Base-by-base conservation (phyloP, 2,113 vertebrate genomes). In the Dendrocopos noguchii region DNA sequence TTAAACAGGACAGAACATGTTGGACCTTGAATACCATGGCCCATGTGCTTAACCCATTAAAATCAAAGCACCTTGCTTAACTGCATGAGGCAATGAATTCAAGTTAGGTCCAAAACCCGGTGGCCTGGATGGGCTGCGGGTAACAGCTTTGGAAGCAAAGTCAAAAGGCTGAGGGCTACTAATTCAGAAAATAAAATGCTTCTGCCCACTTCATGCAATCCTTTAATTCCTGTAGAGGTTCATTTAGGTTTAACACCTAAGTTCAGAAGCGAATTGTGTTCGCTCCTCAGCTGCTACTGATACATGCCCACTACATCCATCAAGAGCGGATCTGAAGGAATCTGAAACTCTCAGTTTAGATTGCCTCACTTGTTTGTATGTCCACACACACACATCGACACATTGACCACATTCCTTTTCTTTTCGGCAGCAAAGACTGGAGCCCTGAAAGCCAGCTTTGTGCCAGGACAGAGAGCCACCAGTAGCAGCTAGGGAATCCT, bases 401-500 rank as follows among this genome's bases (percentile, higher is more conserved):
- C 7, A 50, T 3, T 44, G 63, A 65, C 19, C 47, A 17, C 2
- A 42, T 4, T 22, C 4, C 15, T 92, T 59, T 71, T 76, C 67
- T 60, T 39, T 29, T 39, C 21, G 14, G 15, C 18, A 70, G 72
- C 20, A 57, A 73, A 82, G 28, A 70, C 7, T 0, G 0, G 90
- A 89, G 46, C 15, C 34, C 44, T 66, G 39, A 22, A 73, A 76
- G 14, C 6, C 77, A 12, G 36, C 78, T 95, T 74, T 70, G 31
- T 16, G 5, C 31, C 14, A 57, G 52, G 34, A 84, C 29, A 77
- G 29, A 76, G 88, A 64, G 19, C 11, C 7, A 52, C 8, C 2
- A 29, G 24, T 9, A 50, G 2, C 44, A 80, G n/a, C 10, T 14
- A 68, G 0, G 0, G 47, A 9, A 78, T 9, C 11, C 20, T 34